Evolutionary conservation across 2,113 vertebrate genomes (phyloP).

Genomic region (Rhipidura dahli): DNA sequence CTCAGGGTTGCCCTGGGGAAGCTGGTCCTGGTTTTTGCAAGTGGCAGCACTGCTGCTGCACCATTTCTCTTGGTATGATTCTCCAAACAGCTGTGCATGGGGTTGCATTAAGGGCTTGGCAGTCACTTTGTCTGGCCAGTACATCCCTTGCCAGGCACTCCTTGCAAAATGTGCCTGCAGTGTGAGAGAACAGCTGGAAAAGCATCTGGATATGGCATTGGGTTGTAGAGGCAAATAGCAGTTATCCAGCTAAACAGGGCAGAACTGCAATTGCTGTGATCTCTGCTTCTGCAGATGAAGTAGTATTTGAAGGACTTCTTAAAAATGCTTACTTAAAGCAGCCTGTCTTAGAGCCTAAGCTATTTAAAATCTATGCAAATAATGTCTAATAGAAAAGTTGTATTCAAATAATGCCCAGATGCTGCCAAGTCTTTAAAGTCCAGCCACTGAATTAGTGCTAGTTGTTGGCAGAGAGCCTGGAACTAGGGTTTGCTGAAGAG

Average conservation of each 20-base stretch:
- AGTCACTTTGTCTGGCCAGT: background rate
- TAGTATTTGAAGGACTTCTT: background rate
- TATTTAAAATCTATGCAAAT: constrained; percentile 29
- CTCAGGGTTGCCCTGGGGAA: background rate
- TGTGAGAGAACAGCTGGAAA: background rate
- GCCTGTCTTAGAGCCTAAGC: background rate
- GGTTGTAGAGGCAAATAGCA: background rate
- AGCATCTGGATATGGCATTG: accelerated
- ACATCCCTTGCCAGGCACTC: background rate
- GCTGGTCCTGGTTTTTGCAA: background rate
- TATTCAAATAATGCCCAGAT: background rate
- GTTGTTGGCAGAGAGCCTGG: background rate
- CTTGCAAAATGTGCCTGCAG: background rate
- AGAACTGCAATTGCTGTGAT: background rate
- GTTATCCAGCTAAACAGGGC: background rate
- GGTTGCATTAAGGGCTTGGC: background rate
- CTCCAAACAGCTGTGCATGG: background rate
- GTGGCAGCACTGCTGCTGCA: background rate
- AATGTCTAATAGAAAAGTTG: background rate
- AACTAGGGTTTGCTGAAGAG: background rate
- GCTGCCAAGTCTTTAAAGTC: constrained; percentile 38
- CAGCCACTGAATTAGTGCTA: background rate
- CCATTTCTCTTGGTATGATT: background rate
- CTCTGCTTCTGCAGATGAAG: background rate
- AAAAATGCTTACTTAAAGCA: background rate